phyloP scores from a whole-genome alignment of 2,888 invertebrate genomes.

The Sylvicola cinctus region DNA sequence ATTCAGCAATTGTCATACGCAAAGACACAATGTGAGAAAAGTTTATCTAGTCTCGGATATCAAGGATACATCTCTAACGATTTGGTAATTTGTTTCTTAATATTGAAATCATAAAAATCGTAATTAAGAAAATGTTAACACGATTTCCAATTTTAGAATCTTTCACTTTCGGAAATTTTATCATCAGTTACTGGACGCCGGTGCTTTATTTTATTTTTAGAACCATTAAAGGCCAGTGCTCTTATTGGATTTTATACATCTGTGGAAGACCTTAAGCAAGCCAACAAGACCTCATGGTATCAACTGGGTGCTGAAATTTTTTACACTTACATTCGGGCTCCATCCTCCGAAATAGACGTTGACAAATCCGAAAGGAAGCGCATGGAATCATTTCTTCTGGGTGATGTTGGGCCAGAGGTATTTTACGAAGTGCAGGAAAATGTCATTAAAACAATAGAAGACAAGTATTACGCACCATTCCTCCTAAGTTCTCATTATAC shows the following conservation, averaged over 20 bases:
- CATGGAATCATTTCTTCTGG: conserved; percentile 73
- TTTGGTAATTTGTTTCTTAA: conserved; percentile 12
- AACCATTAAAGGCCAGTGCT: conserved; percentile 66
- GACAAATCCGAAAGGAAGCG: conserved; percentile 48
- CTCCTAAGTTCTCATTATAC: conserved; percentile 70
- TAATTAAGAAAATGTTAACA: conserved; percentile 1
- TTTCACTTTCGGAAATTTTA: conserved; percentile 50
- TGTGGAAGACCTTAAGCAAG: conserved; percentile 60
- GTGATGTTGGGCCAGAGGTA: conserved; percentile 71
- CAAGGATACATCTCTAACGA: conserved; percentile 41
- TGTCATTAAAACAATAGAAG: conserved; percentile 58
- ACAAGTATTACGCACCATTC: conserved; percentile 77
- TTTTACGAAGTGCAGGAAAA: conserved; percentile 72
- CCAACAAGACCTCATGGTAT: conserved; percentile 60
- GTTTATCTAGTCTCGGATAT: conserved; percentile 54
- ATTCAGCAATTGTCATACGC: conserved; percentile 64
- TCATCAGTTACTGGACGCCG: conserved; percentile 62
- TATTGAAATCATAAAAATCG: not conserved
- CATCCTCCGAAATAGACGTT: conserved; percentile 61
- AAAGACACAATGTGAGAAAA: conserved; percentile 61
- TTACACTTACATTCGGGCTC: conserved; percentile 68
- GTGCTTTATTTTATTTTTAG: conserved; percentile 59
- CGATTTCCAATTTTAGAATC: conserved; percentile 29
- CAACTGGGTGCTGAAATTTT: conserved; percentile 82
- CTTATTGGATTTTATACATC: conserved; percentile 71